phyloP scores from a whole-genome alignment of 2,888 invertebrate species.

The Leptopterna dolabrata region DNA sequence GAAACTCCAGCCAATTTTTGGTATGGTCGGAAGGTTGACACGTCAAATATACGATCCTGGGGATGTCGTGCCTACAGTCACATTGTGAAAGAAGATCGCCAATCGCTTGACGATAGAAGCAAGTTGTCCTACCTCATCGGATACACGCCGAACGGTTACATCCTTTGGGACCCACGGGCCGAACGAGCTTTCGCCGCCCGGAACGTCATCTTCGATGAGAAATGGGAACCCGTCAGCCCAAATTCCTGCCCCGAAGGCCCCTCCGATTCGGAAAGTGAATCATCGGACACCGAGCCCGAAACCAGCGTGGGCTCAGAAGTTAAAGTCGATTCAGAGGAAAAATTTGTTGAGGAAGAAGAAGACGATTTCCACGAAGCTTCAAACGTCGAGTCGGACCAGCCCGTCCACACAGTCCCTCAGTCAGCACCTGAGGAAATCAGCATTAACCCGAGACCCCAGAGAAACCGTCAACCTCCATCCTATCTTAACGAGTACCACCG shows the following conservation, averaged over 20 bases:
- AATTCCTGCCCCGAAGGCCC: not conserved
- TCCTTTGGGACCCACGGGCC: not conserved
- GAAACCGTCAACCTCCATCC: not conserved
- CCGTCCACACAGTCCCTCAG: not conserved
- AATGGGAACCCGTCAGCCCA: not conserved
- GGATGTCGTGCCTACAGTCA: constrained; percentile 59
- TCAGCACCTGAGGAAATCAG: not conserved
- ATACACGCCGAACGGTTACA: constrained; percentile 28
- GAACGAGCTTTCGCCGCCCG: not conserved
- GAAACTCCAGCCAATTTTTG: constrained; percentile 64
- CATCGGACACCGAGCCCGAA: not conserved
- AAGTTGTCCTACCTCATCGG: not conserved
- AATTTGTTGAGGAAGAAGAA: not conserved
- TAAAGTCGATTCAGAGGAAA: not conserved
- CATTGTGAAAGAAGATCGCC: constrained; percentile 37
- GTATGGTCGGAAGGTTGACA: constrained; percentile 62
- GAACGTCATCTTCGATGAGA: constrained; percentile 23
- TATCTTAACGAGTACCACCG: not conserved
- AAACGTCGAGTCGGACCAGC: not conserved
- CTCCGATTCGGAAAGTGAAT: not conserved
- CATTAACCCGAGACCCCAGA: not conserved
- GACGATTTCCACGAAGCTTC: not conserved
- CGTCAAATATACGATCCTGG: constrained; percentile 64
- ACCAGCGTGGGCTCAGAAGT: not conserved
- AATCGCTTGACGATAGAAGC: constrained; percentile 37